phyloP scores from a whole-genome alignment of 1,140 invertebrate genomes.

The Caenorhabditis briggsae region DNA sequence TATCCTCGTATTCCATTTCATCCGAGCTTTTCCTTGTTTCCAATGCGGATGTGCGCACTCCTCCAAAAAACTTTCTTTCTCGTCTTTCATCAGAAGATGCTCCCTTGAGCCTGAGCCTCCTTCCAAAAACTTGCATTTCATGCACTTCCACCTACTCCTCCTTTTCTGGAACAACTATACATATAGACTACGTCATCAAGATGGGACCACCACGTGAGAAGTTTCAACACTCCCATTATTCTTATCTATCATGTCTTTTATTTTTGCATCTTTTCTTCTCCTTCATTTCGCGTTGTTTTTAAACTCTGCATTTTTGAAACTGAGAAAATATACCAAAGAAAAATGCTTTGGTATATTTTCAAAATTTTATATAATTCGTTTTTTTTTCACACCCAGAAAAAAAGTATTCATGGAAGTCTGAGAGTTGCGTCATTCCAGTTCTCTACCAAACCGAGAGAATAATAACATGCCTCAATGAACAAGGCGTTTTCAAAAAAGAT shows the following conservation, averaged over 20 bases:
- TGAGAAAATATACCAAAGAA: too few species aligned
- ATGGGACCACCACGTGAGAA: slow-evolving; percentile 4
- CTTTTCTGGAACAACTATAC: slow-evolving; percentile 46
- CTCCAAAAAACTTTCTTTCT: slow-evolving; percentile 30
- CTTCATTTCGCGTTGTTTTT: too few species aligned
- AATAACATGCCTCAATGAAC: slow-evolving; percentile 22
- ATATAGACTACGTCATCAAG: slow-evolving; percentile 28
- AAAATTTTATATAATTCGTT: neutral
- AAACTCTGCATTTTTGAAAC: too few species aligned
- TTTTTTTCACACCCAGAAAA: neutral
- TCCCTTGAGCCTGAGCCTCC: neutral
- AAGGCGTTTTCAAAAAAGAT: neutral
- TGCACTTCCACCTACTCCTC: slow-evolving; percentile 39
- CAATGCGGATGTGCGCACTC: slow-evolving; percentile 29
- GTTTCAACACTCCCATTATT: slow-evolving; percentile 35
- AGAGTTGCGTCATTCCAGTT: slow-evolving; percentile 29
- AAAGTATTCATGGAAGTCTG: slow-evolving; percentile 1
- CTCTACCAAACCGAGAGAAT: neutral
- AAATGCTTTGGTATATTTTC: neutral
- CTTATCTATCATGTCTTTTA: slow-evolving; percentile 24
- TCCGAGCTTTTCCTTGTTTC: slow-evolving; percentile 46
- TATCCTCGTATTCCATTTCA: slow-evolving; percentile 49
- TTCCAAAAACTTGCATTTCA: slow-evolving; percentile 16
- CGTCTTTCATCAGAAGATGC: slow-evolving; percentile 42
- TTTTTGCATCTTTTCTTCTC: neutral